These are phyloP conservation scores for Drosophila yooni DNA, from an alignment of 2,888 invertebrate genomes.

Conservation along the genomic window DNA sequence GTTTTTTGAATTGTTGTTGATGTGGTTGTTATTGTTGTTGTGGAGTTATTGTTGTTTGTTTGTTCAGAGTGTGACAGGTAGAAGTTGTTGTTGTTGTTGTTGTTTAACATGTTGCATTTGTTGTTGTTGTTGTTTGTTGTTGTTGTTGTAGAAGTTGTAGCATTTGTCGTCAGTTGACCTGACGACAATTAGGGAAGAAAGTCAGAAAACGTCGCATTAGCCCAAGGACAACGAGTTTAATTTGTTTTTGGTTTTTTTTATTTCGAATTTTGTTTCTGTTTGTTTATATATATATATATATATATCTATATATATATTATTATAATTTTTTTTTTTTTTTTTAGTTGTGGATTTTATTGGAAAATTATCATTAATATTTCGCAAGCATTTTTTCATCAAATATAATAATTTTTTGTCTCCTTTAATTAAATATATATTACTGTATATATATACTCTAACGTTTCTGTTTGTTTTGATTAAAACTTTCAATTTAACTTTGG, in stretches of 20 bases:
- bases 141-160: constrained; percentile 80
- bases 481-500: constrained; percentile 73
- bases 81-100: constrained; percentile 64
- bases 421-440: constrained; percentile 16
- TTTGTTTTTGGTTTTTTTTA: constrained; percentile 14
- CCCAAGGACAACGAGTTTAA: constrained; percentile 83
- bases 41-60: constrained; percentile 68
- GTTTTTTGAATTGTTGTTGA: constrained; percentile 76
- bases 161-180: constrained; percentile 86
- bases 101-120: constrained; percentile 63
- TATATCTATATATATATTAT: neutral
- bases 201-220: constrained; percentile 86
- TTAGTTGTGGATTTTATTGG: constrained; percentile 34
- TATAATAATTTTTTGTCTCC: constrained; percentile 45
- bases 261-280: constrained; percentile 56
- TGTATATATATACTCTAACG: constrained; percentile 30
- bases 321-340: constrained; percentile 24
- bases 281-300: constrained; percentile 29
- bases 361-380: constrained; percentile 52
- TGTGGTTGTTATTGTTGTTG: constrained; percentile 57
- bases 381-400: constrained; percentile 77
- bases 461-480: constrained; percentile 26
- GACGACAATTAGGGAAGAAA: constrained; percentile 85
- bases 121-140: constrained; percentile 55
- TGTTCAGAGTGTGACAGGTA: constrained; percentile 68